phyloP scores from a whole-genome alignment of 1,140 invertebrate species.

The Xylocopa sonorina region DNA sequence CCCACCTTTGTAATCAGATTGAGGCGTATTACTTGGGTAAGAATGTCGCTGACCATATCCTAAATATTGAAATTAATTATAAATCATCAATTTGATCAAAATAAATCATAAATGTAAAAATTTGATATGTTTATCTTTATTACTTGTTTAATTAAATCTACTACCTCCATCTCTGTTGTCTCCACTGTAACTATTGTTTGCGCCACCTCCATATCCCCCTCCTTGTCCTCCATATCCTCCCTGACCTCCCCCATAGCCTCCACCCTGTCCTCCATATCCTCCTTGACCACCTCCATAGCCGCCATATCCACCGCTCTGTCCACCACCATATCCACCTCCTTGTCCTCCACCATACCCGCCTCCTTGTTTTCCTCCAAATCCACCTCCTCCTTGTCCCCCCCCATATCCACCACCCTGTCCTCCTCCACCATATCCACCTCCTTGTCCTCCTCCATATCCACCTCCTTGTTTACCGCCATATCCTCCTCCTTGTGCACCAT shows the following conservation, averaged over 20 bases:
- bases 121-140: slow-evolving; percentile 44
- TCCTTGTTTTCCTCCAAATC: slow-evolving; percentile 20
- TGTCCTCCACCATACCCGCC: slow-evolving; percentile 1
- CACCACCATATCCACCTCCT: slow-evolving; percentile 38
- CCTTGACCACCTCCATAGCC: slow-evolving; percentile 15
- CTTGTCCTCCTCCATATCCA: slow-evolving; percentile 19
- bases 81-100: not conserved
- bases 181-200: slow-evolving; percentile 36
- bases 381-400: slow-evolving; percentile 13
- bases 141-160: slow-evolving; percentile 43
- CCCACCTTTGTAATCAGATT: slow-evolving; percentile 60
- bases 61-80: not conserved
- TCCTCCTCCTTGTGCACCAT: slow-evolving; percentile 27
- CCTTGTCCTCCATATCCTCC: slow-evolving; percentile 37
- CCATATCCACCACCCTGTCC: slow-evolving; percentile 23
- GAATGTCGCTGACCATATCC: slow-evolving; percentile 13
- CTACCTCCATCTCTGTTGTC: slow-evolving; percentile 44
- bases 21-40: slow-evolving; percentile 49
- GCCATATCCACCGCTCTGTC: slow-evolving; percentile 6
- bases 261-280: slow-evolving; percentile 26
- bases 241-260: slow-evolving; percentile 15
- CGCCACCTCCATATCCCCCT: slow-evolving; percentile 28
- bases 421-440: slow-evolving; percentile 35
- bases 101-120: not conserved
- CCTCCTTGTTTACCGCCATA: slow-evolving; percentile 39